Evolutionary conservation across 1,140 invertebrate genomes (phyloP), one percentile per base, ranked within the genome.

Genomic region (Drosophila quadrilineata): DNA sequence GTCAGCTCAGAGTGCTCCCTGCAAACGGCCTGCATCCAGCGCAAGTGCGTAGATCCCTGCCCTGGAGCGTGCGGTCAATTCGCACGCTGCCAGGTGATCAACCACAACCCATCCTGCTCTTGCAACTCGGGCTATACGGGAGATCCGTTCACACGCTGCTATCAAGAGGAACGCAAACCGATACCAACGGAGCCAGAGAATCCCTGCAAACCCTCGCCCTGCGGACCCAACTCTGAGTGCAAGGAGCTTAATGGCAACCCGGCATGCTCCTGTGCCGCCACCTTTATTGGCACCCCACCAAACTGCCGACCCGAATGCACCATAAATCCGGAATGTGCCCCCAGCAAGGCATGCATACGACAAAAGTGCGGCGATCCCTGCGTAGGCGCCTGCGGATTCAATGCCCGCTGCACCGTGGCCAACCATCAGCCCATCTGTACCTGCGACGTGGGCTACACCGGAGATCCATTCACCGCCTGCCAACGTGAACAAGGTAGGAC

Each of bases 391-490:
- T 95, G 94, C 63, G 94, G 94, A 16, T 91, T 92, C 43, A 94
- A 94, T 84, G 92, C 94, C 2, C 91, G 92, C 19, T 95, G 94
- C 65, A 91, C 92, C 80, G 93, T 94, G 2, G 91, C 93, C 22
- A 93, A 93, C 86, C 93, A 94, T 82, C 93, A 92, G 89, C 93
- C 93, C 3, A 93, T 94, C 43, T 95, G 94, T 75, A 92, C 91
- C 17, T 95, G 94, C 82, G 90, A 91, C 64, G 91, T 93, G 72
- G 93, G 93, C 85, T 93, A 92, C 68, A 96, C 94, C 5, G 95
- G 95, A 58, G 95, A 96, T 92, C 94, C 95, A 33, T 95, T 95
- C 84, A 91, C 91, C 22, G 93, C 93, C 73, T 96, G 95, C 84
- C 93, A 93, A 57, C 75, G 76, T 40, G 87, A 92, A 46, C 90